Evolutionary conservation across 2,888 invertebrate species (phyloP).

Genomic region (Lucinisca nassula): DNA sequence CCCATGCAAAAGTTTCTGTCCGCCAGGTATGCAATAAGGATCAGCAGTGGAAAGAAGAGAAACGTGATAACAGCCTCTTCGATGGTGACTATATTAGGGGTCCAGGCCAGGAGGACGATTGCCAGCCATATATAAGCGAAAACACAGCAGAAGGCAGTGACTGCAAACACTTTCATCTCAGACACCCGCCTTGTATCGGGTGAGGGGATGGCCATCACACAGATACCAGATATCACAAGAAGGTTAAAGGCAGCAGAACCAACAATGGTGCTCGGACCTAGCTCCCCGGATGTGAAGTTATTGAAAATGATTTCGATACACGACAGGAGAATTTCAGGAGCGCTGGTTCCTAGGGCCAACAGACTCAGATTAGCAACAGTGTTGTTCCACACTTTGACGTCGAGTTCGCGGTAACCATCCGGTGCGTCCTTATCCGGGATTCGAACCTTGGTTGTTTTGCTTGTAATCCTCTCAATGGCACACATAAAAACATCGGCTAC

Average conservation of each 20-base stretch:
- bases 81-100: conserved; percentile 88
- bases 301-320: conserved; percentile 89
- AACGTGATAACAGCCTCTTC: conserved; percentile 90
- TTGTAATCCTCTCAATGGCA: conserved; percentile 90
- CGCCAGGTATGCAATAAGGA: conserved; percentile 89
- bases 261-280: conserved; percentile 90
- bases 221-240: conserved; percentile 89
- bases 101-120: conserved; percentile 88
- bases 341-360: conserved; percentile 90
- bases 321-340: conserved; percentile 90
- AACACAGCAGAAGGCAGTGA: conserved; percentile 88
- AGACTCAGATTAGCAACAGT: conserved; percentile 90
- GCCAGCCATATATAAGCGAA: conserved; percentile 91
- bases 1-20: conserved; percentile 88
- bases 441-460: conserved; percentile 89
- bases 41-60: conserved; percentile 90
- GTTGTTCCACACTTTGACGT: conserved; percentile 90
- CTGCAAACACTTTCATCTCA: conserved; percentile 88
- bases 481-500: conserved; percentile 90
- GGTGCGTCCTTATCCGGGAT: conserved; percentile 79
- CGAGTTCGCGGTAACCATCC: conserved; percentile 88
- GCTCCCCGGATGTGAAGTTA: conserved; percentile 88
- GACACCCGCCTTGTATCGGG: conserved; percentile 88
- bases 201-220: conserved; percentile 89
- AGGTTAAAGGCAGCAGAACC: conserved; percentile 91